phyloP scores from a whole-genome alignment of 2,888 invertebrate genomes.

The Hemithea aestivaria region DNA sequence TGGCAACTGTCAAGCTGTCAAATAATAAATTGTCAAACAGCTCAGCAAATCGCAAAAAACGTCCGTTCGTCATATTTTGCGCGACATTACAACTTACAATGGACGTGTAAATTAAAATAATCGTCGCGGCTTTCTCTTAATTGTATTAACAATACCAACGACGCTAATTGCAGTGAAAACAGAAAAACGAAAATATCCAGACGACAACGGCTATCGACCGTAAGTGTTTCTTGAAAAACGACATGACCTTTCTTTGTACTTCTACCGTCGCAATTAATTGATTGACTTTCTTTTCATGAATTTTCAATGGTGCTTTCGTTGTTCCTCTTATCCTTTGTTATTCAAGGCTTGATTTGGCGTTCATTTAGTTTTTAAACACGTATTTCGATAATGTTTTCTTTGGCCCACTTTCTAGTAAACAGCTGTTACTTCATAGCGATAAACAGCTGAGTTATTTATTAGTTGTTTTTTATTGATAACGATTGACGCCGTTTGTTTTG shows the following conservation, averaged over 20 bases:
- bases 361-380: conserved; percentile 7
- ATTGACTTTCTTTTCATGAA: conserved; percentile 27
- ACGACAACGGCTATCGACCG: conserved; percentile 23
- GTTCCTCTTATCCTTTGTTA: conserved; percentile 13
- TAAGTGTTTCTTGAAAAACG: conserved; percentile 40
- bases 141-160: conserved; percentile 27
- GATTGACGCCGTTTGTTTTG: conserved; percentile 1
- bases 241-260: conserved; percentile 62
- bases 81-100: conserved; percentile 48
- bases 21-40: background rate
- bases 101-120: conserved; percentile 45
- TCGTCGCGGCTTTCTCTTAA: conserved; percentile 43
- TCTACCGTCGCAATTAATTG: conserved; percentile 43
- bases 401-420: conserved; percentile 60
- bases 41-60: conserved; percentile 14
- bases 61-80: conserved; percentile 43
- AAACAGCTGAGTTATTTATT: conserved; percentile 53
- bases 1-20: no score
- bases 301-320: conserved; percentile 19
- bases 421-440: conserved; percentile 68
- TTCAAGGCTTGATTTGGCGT: conserved; percentile 8
- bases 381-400: conserved; percentile 25
- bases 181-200: conserved; percentile 18
- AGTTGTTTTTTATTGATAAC: conserved; percentile 3
- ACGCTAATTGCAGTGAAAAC: conserved; percentile 13